Percentiles rank a stretch among this genome's conserved stretches.
These are phyloP conservation scores for Pachydiplax longipennis DNA, from an alignment of 2,888 invertebrate genomes.

Conservation along the genomic window DNA sequence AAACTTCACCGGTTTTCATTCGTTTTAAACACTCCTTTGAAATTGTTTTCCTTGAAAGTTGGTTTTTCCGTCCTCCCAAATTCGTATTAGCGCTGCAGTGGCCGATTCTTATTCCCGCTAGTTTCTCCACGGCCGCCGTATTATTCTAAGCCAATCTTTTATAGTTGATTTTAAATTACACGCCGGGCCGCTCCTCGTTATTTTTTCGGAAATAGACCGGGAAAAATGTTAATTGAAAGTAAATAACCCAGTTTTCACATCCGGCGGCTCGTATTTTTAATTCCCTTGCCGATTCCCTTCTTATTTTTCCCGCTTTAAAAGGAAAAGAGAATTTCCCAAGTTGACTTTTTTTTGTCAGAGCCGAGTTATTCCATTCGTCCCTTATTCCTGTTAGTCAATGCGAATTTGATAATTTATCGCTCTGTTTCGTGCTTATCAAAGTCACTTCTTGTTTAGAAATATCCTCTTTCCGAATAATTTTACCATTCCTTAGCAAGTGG, in stretches of 20 bases:
- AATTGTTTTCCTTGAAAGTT: neutral
- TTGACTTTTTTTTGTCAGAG: neutral
- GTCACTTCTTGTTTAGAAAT: no score
- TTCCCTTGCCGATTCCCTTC: neutral
- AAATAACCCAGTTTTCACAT: constrained; percentile 29
- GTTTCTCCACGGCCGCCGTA: constrained; percentile 3
- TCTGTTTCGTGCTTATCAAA: no score
- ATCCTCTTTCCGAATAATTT: no score
- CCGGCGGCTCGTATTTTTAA: neutral
- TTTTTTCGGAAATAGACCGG: constrained; percentile 11
- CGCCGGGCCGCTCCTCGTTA: neutral
- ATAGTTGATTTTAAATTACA: constrained; percentile 36
- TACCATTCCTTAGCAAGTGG: no score
- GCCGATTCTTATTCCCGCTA: neutral
- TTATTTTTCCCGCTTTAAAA: neutral
- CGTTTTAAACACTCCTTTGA: neutral
- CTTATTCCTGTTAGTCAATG: no score
- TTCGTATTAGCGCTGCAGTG: neutral
- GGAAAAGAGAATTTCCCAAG: neutral
- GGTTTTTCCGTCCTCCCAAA: neutral
- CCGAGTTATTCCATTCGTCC: neutral
- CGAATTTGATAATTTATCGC: no score
- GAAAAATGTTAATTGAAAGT: constrained; percentile 40
- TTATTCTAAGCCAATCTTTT: constrained; percentile 40
- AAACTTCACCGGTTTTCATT: neutral